Evolutionary conservation across 2,113 vertebrate species (phyloP).

Genomic region (Blennius ocellaris): DNA sequence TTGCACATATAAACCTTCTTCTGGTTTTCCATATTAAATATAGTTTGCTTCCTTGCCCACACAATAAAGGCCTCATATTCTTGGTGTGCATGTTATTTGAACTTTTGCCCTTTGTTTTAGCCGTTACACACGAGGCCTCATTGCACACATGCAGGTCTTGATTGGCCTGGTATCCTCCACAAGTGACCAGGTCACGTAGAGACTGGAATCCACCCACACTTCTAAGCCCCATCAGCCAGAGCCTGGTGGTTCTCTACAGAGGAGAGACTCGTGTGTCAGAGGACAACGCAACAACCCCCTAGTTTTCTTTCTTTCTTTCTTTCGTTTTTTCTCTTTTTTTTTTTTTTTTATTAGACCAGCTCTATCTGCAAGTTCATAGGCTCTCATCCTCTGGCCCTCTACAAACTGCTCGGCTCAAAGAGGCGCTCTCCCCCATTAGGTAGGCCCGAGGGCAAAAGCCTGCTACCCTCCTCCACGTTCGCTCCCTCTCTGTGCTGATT

Average conservation of each 20-base stretch:
- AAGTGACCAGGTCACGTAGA: slow-evolving; percentile 63
- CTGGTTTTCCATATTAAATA: slow-evolving; percentile 20
- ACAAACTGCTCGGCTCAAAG: slow-evolving; percentile 72
- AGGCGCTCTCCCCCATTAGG: slow-evolving; percentile 57
- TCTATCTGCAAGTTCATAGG: slow-evolving; percentile 70
- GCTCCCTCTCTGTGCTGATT: slow-evolving; percentile 56
- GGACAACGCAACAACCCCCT: slow-evolving; percentile 61
- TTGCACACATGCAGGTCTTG: slow-evolving; percentile 31
- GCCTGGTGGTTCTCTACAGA: slow-evolving; percentile 47
- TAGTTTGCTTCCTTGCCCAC: slow-evolving; percentile 21
- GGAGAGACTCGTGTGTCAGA: slow-evolving; percentile 63
- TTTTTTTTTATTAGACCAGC: slow-evolving; percentile 62
- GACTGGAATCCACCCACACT: slow-evolving; percentile 63
- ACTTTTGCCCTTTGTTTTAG: slow-evolving; percentile 5
- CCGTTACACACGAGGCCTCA: slow-evolving; percentile 19
- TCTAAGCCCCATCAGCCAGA: slow-evolving; percentile 35
- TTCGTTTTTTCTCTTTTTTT: no score
- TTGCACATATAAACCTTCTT: slow-evolving; percentile 28
- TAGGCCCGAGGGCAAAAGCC: slow-evolving; percentile 60
- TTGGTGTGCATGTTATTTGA: slow-evolving; percentile 32
- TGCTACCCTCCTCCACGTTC: slow-evolving; percentile 61
- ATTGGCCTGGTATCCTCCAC: slow-evolving; percentile 69
- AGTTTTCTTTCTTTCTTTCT: slow-evolving; percentile 25
- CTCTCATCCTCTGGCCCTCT: slow-evolving; percentile 67
- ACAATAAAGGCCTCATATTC: slow-evolving; percentile 3